Evolutionary conservation across 92 coral and sea anemone species (phyloP).

Genomic region (Bergia sp.): DNA sequence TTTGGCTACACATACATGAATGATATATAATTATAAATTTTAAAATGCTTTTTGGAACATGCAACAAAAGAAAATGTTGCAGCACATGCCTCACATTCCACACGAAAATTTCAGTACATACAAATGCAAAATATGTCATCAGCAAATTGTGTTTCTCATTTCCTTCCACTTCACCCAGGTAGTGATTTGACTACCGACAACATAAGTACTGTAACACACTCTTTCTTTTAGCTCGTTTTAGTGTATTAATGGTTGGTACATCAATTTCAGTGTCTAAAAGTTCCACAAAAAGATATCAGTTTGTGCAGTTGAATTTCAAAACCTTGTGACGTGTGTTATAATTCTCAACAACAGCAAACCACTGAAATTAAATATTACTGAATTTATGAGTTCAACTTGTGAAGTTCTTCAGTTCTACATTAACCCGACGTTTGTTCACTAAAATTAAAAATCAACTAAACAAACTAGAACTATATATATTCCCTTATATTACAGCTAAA

Average conservation of each 20-base stretch:
- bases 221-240: not conserved
- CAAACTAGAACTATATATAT: not conserved
- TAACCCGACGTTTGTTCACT: not conserved
- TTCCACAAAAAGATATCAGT: not conserved
- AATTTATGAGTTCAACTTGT: not conserved
- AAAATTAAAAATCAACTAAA: no score
- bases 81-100: not conserved
- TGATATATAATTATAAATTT: not conserved
- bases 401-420: not conserved
- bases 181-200: not conserved
- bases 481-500: not conserved
- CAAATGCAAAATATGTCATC: not conserved
- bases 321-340: not conserved
- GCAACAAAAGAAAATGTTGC: not conserved
- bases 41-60: not conserved
- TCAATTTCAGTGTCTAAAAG: not conserved
- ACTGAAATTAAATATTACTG: not conserved
- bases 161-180: not conserved
- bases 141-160: not conserved
- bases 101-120: not conserved
- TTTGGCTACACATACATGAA: not conserved
- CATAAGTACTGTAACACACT: not conserved
- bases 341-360: not conserved
- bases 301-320: not conserved
- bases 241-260: not conserved